Conservation (phyloP, 2,888 invertebrate genomes). For the Epirrhoe alternata region DNA sequence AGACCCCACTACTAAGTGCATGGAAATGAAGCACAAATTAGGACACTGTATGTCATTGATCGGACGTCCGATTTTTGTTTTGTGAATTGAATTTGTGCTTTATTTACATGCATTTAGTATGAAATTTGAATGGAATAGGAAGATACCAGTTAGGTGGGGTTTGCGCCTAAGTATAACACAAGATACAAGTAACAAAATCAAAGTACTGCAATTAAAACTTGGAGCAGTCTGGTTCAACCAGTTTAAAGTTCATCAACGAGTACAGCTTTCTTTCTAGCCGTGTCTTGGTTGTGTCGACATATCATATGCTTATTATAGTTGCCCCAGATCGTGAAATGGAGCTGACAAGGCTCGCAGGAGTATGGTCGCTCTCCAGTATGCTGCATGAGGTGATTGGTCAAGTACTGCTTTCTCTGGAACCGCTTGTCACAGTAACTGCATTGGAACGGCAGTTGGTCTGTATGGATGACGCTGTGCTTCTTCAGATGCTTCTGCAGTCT, state of each 20-base stretch:
- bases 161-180: no score
- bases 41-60: no score
- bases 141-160: no score
- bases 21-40: no score
- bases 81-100: no score
- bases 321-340: conserved; percentile 90
- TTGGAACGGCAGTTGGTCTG: conserved; percentile 88
- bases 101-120: no score
- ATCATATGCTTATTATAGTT: conserved; percentile 93
- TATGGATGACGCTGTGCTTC: conserved; percentile 89
- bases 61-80: no score
- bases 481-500: conserved; percentile 69
- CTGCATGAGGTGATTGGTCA: conserved; percentile 60
- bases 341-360: conserved; percentile 87
- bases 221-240: background rate
- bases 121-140: no score
- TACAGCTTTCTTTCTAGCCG: conserved; percentile 61
- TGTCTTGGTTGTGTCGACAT: conserved; percentile 85
- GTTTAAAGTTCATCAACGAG: conserved; percentile 10
- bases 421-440: conserved; percentile 89
- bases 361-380: conserved; percentile 89
- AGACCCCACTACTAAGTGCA: no score
- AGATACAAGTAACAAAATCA: no score
- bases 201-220: no score
- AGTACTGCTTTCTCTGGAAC: conserved; percentile 78